phyloP scores from a whole-genome alignment of 1,140 invertebrate genomes.

The Heliconius melpomene region DNA sequence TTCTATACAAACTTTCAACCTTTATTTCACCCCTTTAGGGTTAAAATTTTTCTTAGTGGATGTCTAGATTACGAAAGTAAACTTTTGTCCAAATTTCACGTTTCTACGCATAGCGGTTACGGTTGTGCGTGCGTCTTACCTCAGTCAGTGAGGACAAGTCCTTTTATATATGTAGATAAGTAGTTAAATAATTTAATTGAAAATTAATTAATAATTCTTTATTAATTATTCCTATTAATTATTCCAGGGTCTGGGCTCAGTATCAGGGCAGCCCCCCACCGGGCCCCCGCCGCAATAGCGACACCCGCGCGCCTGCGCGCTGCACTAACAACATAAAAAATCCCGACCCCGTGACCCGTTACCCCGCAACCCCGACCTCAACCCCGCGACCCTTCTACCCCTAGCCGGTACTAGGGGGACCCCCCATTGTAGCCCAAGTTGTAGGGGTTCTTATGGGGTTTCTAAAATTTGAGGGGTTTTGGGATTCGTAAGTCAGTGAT shows the following conservation, averaged over 20 bases:
- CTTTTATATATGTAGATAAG: no score
- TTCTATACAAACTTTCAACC: no score
- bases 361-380: conserved; percentile 8
- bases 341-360: no score
- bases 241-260: conserved; percentile 64
- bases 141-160: no score
- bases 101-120: no score
- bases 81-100: no score
- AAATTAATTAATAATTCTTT: no score
- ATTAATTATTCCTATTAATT: neutral
- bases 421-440: neutral
- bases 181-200: no score
- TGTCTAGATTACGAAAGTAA: no score
- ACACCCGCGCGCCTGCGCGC: conserved; percentile 52
- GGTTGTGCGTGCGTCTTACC: no score
- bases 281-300: conserved; percentile 70
- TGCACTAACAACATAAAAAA: conserved; percentile 28
- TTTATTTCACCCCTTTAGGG: no score
- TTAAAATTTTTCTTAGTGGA: no score
- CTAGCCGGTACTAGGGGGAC: conserved; percentile 40
- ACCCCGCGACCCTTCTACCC: conserved; percentile 15
- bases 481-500: neutral
- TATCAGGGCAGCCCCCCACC: conserved; percentile 62
- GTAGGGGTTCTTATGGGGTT: conserved; percentile 5
- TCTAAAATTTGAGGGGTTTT: neutral